Evolutionary conservation across 2,797 vertebrate species (phyloP), one percentile per base, ranked within the genome.

Genomic region (Syndactyla subalaris): DNA sequence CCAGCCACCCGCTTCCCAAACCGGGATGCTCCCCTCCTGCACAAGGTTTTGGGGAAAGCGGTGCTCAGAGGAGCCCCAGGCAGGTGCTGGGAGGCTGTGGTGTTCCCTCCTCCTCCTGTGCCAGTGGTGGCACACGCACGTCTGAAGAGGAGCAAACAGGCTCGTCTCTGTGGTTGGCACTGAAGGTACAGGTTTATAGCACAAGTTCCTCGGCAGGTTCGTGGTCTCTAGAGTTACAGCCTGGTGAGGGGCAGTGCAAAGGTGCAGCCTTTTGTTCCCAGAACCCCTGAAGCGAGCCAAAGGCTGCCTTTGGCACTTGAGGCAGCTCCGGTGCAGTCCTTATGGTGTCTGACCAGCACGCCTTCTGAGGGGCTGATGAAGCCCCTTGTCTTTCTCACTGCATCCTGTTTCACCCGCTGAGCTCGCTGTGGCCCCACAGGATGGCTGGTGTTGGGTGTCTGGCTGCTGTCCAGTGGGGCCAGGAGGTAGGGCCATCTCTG

Each of bases 71-170:
- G 26, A 65, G 34, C 15, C 30, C 38, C 3, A 7, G 27, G 38
- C 76, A 29, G 58, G 19, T 58, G 24, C 6, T 41, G 30, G 5
- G 51, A 14, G 9, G 2, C 41, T 5, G 0, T 6, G 6, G 16
- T 13, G 13, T 59, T 20, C 58, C 7, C 9, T 6, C 3, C 38
- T 0, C 12, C 9, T 65, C 20, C 45, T 2, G 0, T 24, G 45
- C 14, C 13, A 0, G n/a, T 1, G 14, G 30, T 34, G 65, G 51
- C 23, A 32, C 6, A 3, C 0, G 1, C 3, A 2, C 16, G 1
- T 21, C 68, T 5, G 22, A 13, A 17, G 14, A 21, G 38, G 11
- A 43, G 45, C 3, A 23, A 14, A 16, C 34, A 2, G 1, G 32
- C 22, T 39, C 29, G 0, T 21, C 9, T 15, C 17, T 3, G 9